These are phyloP conservation scores for Lypha dubia DNA, from an alignment of 2,888 invertebrate genomes.

Conservation along the genomic window DNA sequence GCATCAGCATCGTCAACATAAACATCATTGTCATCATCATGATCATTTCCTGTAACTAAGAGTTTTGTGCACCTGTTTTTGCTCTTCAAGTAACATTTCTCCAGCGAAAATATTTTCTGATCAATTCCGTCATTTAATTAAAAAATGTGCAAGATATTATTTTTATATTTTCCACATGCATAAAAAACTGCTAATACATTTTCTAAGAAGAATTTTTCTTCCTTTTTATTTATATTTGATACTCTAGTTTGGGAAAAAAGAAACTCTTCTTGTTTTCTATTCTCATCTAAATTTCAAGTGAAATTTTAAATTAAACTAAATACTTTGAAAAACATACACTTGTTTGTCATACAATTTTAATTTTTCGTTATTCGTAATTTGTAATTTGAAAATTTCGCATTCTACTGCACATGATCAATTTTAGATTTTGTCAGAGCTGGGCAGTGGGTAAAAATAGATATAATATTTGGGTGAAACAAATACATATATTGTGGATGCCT, in stretches of 20 bases:
- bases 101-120: constrained; percentile 27
- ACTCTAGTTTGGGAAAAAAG: not conserved
- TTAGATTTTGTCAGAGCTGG: constrained; percentile 15
- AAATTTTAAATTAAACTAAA: constrained; percentile 14
- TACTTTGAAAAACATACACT: constrained; percentile 39
- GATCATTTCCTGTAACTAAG: not conserved
- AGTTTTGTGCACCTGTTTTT: constrained; percentile 38
- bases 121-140: constrained; percentile 17
- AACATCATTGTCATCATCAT: not conserved
- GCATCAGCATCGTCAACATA: too few species aligned
- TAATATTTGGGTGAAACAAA: not conserved
- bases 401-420: constrained; percentile 3
- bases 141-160: not conserved
- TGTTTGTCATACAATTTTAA: constrained; percentile 37
- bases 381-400: constrained; percentile 19
- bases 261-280: not conserved
- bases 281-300: constrained; percentile 40
- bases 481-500: too few species aligned
- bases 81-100: constrained; percentile 30
- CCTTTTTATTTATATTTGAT: not conserved
- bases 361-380: constrained; percentile 23
- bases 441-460: not conserved
- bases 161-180: not conserved
- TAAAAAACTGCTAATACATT: not conserved
- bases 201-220: not conserved